Evolutionary conservation across 2,888 invertebrate genomes (phyloP).

Genomic region (Branchipolynoe longqiensis): DNA sequence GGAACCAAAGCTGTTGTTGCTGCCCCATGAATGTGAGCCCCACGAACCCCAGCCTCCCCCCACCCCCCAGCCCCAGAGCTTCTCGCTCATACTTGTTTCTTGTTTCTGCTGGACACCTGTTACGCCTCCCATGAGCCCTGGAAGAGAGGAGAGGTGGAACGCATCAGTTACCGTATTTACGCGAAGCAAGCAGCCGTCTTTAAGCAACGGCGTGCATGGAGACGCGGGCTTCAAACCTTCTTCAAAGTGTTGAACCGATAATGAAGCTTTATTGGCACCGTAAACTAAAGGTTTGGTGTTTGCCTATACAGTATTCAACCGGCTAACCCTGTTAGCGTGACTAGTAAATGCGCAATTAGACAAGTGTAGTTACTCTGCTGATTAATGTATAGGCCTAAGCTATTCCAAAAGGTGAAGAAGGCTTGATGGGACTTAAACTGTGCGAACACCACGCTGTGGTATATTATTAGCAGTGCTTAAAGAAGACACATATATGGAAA

Average conservation of each 20-base stretch:
- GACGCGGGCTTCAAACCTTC: neutral
- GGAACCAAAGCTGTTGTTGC: constrained; percentile 56
- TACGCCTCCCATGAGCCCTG: constrained; percentile 48
- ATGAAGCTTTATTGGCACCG: too few relatives aligned
- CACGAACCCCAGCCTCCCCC: constrained; percentile 56
- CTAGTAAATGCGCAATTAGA: too few relatives aligned
- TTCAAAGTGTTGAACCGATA: neutral
- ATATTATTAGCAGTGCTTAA: neutral
- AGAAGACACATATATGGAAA: neutral
- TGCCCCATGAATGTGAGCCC: constrained; percentile 57
- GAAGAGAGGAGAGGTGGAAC: neutral
- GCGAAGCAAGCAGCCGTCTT: neutral
- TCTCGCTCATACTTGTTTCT: constrained; percentile 53
- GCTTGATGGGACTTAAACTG: constrained; percentile 17
- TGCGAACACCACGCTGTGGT: constrained; percentile 18
- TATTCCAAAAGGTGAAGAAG: constrained; percentile 21
- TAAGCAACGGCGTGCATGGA: too few relatives aligned
- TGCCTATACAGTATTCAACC: too few relatives aligned
- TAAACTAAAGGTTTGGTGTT: too few relatives aligned
- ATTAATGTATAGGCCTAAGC: too few relatives aligned
- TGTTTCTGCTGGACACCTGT: constrained; percentile 52
- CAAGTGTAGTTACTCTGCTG: too few relatives aligned
- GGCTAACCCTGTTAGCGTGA: too few relatives aligned
- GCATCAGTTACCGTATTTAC: neutral
- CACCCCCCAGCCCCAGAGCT: constrained; percentile 56